Evolutionary conservation across 2,797 vertebrate genomes (phyloP).

Genomic region (Heliangelus exortis): DNA sequence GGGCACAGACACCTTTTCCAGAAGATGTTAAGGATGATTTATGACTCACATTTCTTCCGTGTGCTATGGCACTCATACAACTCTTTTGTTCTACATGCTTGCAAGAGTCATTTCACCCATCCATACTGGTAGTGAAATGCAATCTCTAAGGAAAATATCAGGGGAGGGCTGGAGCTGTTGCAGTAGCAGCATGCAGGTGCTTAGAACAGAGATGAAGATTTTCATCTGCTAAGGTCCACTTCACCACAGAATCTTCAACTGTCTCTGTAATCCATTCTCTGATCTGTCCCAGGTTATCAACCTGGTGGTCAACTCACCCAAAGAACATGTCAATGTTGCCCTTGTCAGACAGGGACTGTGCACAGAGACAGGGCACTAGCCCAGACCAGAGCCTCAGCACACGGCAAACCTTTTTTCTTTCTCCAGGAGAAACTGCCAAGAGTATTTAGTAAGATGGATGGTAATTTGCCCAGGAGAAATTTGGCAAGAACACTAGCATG

Average conservation of each 20-base stretch:
- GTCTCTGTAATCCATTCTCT: not conserved
- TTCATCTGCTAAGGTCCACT: not conserved
- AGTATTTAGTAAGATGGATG: conserved; percentile 18
- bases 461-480: conserved; percentile 33
- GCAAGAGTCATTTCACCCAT: conserved; percentile 27
- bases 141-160: not conserved
- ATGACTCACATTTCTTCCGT: conserved; percentile 52
- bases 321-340: rapidly evolving
- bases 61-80: conserved; percentile 38
- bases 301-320: rapidly evolving
- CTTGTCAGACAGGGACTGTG: not conserved
- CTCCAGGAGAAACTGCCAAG: conserved; percentile 17
- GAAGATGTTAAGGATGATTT: conserved; percentile 59
- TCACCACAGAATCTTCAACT: not conserved
- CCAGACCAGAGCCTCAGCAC: not conserved
- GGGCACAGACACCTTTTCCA: not conserved
- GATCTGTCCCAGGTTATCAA: not conserved
- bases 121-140: not conserved
- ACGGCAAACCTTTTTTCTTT: not conserved
- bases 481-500: not conserved
- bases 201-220: not conserved
- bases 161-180: not conserved
- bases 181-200: not conserved
- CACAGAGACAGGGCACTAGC: not conserved
- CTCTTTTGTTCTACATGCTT: conserved; percentile 24